phyloP scores from a whole-genome alignment of 2,797 vertebrate species.

The Molothrus ater region DNA sequence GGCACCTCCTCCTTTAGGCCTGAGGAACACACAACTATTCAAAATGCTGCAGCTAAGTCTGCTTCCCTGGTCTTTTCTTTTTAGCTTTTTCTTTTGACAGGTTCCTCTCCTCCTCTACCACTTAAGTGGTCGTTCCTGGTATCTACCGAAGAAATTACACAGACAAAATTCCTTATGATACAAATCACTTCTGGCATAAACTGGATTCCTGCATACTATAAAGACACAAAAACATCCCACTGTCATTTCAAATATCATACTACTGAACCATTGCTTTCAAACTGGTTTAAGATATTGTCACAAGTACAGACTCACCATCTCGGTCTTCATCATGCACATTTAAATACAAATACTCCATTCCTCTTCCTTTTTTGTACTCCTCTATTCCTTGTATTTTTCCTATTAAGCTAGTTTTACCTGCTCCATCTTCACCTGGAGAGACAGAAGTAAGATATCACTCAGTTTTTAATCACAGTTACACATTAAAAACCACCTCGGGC shows the following conservation, averaged over 20 bases:
- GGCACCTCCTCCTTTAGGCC: neutral
- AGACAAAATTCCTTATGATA: neutral
- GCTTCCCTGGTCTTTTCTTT: neutral
- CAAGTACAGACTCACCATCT: slow-evolving; percentile 83
- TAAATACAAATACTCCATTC: slow-evolving; percentile 97
- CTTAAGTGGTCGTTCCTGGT: neutral
- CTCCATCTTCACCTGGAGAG: slow-evolving; percentile 92
- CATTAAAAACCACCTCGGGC: neutral
- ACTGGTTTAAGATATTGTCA: neutral
- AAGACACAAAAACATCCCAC: neutral
- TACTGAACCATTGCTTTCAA: neutral
- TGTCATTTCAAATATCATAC: neutral
- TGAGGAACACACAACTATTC: neutral
- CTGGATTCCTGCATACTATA: neutral
- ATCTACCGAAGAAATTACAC: neutral
- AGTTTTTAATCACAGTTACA: slow-evolving; percentile 4
- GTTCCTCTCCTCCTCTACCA: neutral
- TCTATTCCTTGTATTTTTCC: slow-evolving; percentile 95
- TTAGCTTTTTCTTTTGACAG: neutral
- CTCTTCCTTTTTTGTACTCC: slow-evolving; percentile 97
- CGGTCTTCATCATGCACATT: slow-evolving; percentile 96
- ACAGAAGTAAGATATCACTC: slow-evolving; percentile 20
- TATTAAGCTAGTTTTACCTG: slow-evolving; percentile 97
- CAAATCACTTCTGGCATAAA: neutral
- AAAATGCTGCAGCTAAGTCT: neutral